phyloP scores from a whole-genome alignment of 2,797 vertebrate genomes.

The Yasuhikotakia modesta region DNA sequence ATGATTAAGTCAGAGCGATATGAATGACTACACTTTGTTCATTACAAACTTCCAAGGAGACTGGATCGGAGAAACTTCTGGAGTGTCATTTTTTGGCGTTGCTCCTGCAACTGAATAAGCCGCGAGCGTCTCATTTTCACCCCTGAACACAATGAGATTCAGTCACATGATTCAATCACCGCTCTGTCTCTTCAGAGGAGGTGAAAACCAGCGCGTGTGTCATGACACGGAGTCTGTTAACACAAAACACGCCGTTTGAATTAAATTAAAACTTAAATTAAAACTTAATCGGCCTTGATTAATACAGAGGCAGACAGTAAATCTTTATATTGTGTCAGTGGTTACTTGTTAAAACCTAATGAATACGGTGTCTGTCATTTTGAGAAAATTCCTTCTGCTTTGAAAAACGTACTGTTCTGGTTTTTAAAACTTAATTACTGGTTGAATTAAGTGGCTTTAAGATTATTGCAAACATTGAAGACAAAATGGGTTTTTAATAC shows the following conservation, averaged over 20 bases:
- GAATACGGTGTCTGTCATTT: not conserved
- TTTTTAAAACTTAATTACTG: constrained; percentile 8
- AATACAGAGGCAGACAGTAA: constrained; percentile 55
- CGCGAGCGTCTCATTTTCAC: not conserved
- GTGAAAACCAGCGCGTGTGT: not conserved
- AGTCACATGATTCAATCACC: not conserved
- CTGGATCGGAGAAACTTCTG: not conserved
- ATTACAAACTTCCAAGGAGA: not conserved
- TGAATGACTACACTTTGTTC: constrained; percentile 7
- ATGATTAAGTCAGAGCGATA: constrained; percentile 15
- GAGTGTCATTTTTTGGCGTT: constrained; percentile 2
- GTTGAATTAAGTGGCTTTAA: constrained; percentile 3
- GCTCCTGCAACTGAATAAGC: not conserved
- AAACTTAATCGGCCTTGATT: constrained; percentile 60
- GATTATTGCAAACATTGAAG: constrained; percentile 19
- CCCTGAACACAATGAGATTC: not conserved
- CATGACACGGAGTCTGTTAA: constrained; percentile 61
- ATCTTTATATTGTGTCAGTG: constrained; percentile 12
- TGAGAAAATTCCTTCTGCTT: not conserved
- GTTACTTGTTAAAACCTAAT: constrained; percentile 15
- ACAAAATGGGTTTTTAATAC: not conserved
- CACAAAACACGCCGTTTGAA: constrained; percentile 67
- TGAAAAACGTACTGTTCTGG: not conserved
- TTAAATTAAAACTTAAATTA: constrained; percentile 70
- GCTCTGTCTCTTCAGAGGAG: not conserved